A percentile compares a stretch with the other conserved stretches of the same genome.
phyloP scores from a whole-genome alignment of 2,888 invertebrate species.

The Pollenia amentaria region DNA sequence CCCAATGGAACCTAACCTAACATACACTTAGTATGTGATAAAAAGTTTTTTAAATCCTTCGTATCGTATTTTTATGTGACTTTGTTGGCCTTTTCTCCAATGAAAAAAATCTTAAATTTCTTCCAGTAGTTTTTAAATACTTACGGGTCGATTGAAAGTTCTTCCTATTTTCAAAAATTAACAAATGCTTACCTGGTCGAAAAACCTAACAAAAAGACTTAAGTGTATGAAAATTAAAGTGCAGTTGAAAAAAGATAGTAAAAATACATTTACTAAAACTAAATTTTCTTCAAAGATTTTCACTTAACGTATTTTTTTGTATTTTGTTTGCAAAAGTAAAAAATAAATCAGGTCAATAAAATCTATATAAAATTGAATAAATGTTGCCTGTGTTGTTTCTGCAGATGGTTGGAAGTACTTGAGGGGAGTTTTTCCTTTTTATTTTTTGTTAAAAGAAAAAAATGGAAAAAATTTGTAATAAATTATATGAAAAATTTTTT shows the following conservation, averaged over 20 bases:
- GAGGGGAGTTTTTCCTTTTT: background rate
- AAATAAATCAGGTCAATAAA: slow-evolving; percentile 62
- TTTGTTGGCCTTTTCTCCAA: no score
- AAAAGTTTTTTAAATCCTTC: no score
- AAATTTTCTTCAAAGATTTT: slow-evolving; percentile 21
- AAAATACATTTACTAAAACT: slow-evolving; percentile 31
- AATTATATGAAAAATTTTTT: slow-evolving; percentile 39
- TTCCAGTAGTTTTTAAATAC: no score
- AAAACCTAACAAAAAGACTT: background rate
- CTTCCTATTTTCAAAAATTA: background rate
- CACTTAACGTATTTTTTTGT: background rate
- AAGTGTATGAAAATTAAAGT: slow-evolving; percentile 6
- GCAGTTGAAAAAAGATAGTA: slow-evolving; percentile 40
- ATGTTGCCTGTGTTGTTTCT: slow-evolving; percentile 11
- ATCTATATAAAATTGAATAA: slow-evolving; percentile 53
- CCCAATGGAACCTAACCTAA: no score
- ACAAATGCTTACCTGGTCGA: no score
- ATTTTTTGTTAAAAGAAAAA: background rate
- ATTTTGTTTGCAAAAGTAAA: slow-evolving; percentile 4
- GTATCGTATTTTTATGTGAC: no score
- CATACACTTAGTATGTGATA: no score
- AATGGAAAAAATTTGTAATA: slow-evolving; percentile 14
- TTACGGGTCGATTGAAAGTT: background rate
- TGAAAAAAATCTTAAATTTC: no score
- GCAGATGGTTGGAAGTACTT: background rate